Conservation (phyloP, 2,888 invertebrate genomes). For the Uloborus plumipes region DNA sequence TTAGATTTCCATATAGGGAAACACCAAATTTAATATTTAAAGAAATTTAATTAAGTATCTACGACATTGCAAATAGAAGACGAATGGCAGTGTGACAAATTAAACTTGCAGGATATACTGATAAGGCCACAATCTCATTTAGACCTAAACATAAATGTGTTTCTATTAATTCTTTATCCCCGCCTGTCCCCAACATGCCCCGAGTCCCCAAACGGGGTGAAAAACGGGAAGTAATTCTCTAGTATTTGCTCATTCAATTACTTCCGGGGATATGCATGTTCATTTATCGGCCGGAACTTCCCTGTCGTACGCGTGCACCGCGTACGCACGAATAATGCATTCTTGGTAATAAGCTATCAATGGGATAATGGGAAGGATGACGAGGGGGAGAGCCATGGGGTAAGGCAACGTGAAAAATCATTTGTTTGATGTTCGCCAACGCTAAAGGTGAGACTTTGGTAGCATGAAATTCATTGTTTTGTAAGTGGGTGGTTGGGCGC, state of each 20-base stretch:
- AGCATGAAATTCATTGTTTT: no score
- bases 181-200: background rate
- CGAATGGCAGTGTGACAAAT: no score
- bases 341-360: conserved; percentile 36
- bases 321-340: conserved; percentile 9
- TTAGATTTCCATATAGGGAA: no score
- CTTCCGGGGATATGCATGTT: conserved; percentile 20
- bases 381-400: background rate
- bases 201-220: background rate
- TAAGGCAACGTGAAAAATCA: conserved; percentile 6
- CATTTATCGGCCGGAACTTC: background rate
- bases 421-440: conserved; percentile 6
- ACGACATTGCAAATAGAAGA: no score
- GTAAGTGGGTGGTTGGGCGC: no score
- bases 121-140: conserved; percentile 19
- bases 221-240: conserved; percentile 3
- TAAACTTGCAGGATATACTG: no score
- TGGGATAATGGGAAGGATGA: conserved; percentile 7
- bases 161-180: conserved; percentile 30
- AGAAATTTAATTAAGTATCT: no score
- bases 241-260: conserved; percentile 45
- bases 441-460: background rate
- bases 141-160: conserved; percentile 16
- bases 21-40: no score
- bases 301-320: background rate